Evolutionary conservation across 2,888 invertebrate species (phyloP).

Genomic region (Beris chalybata): DNA sequence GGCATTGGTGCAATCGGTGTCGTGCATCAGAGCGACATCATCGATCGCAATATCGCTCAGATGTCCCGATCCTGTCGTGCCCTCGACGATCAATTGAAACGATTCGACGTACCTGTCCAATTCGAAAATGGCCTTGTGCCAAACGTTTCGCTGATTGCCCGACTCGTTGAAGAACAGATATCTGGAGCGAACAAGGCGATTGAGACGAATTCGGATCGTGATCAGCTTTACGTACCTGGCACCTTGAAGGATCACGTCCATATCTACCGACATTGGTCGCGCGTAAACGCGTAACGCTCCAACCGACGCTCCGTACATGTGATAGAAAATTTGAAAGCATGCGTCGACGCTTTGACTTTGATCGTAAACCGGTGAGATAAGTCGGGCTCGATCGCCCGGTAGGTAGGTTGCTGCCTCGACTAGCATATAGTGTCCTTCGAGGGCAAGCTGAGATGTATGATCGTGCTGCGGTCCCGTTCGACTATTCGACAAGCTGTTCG

Average conservation of each 20-base stretch:
- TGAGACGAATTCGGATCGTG: not conserved
- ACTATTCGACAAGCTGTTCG: conserved; percentile 33
- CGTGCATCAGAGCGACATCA: conserved; percentile 68
- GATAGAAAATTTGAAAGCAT: conserved; percentile 73
- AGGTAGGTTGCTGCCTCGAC: conserved; percentile 71
- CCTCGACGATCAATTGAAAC: conserved; percentile 75
- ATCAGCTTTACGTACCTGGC: conserved; percentile 25
- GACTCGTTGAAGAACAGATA: conserved; percentile 63
- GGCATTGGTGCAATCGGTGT: not conserved
- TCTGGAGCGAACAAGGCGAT: conserved; percentile 34
- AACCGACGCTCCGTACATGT: conserved; percentile 73
- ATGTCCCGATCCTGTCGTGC: conserved; percentile 66
- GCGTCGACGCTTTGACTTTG: conserved; percentile 54
- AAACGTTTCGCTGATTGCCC: conserved; percentile 71
- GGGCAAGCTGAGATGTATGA: conserved; percentile 66
- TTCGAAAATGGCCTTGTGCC: conserved; percentile 62
- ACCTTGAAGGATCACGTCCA: conserved; percentile 42
- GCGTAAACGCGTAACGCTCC: conserved; percentile 61
- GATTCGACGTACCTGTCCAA: conserved; percentile 56
- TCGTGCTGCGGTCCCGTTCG: conserved; percentile 74
- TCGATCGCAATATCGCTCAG: conserved; percentile 82
- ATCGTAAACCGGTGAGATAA: conserved; percentile 72
- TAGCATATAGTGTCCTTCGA: conserved; percentile 78
- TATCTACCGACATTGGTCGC: conserved; percentile 53
- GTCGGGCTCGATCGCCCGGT: conserved; percentile 68